phyloP scores from a whole-genome alignment of 2,797 vertebrate species.

The Cossypha heuglini region DNA sequence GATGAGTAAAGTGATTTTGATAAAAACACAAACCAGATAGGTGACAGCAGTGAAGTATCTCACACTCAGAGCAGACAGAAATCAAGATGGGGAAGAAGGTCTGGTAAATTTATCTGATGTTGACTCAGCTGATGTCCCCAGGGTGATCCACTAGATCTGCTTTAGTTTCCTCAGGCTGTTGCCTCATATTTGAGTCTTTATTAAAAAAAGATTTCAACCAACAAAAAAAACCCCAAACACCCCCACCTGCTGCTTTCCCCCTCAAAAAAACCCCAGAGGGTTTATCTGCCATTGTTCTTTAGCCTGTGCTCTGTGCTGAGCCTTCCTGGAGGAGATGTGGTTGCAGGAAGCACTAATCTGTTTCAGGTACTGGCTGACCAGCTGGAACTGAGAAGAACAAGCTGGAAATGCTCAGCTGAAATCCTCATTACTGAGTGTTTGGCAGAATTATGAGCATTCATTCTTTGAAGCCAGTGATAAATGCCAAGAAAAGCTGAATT shows the following conservation, averaged over 20 bases:
- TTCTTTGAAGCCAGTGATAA: background rate
- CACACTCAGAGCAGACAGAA: background rate
- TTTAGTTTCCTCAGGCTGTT: background rate
- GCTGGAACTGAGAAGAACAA: background rate
- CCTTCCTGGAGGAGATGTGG: background rate
- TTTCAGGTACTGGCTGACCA: background rate
- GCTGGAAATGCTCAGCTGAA: background rate
- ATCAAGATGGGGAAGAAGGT: background rate
- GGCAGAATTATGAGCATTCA: background rate
- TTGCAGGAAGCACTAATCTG: background rate
- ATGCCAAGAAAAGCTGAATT: background rate
- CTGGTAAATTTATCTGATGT: background rate
- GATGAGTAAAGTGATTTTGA: background rate
- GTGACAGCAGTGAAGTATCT: background rate
- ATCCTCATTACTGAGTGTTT: background rate
- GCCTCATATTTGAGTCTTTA: background rate
- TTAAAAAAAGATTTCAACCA: background rate
- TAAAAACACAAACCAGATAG: background rate
- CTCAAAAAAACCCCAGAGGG: background rate
- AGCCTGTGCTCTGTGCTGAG: background rate
- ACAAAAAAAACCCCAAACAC: background rate
- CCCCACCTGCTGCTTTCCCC: fast-evolving
- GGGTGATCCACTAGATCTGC: background rate
- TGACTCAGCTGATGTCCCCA: background rate
- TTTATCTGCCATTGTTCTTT: background rate